Base-by-base conservation (phyloP, 1,140 invertebrate genomes). In the Papilio dardanus region DNA sequence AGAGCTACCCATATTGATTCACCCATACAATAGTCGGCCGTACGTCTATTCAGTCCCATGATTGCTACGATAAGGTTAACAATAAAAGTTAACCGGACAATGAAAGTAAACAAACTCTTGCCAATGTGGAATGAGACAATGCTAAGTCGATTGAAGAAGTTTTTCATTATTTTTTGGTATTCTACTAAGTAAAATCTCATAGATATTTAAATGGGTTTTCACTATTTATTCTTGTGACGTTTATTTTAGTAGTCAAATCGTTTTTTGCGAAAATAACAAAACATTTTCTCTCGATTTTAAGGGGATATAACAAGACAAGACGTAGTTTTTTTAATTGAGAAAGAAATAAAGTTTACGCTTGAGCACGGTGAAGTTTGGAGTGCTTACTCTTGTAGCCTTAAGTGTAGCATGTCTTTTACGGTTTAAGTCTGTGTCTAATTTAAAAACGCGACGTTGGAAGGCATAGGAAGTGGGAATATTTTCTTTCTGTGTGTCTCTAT, bases 1-100 rank as follows among this genome's bases (percentile, higher is more conserved):
- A n/a, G n/a, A n/a, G n/a, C n/a, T n/a, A n/a, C n/a, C n/a, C 80
- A 82, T 81, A 82, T 87, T 91, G 88, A 90, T 92, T 91, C 86
- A 84, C 88, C 83, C 85, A 85, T 79, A 92, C 86, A 92, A 92
- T 90, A 81, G 88, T 80, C 83, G 81, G 81, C 85, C 81, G 76
- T 80, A 86, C 83, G 76, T 80, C 76, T 82, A 81, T 76, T 87
- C 87, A 90, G 85, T 84, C 78, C 81, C 37, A 79, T 85, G 88
- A 92, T 92, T 89, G 84, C 87, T 90, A 87, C 89, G 88, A 88
- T 88, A 90, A 83, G 81, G 79, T 74, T 85, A 80, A 89, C 88
- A 89, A 87, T 88, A 88, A 89, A 91, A 90, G 88, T 83, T 80
- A 83, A 84, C 77, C 79, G 84, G 82, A 90, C 83, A 89, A 90